Base-by-base conservation (phyloP, 2,888 invertebrate species). In the Eilema sororculum region DNA sequence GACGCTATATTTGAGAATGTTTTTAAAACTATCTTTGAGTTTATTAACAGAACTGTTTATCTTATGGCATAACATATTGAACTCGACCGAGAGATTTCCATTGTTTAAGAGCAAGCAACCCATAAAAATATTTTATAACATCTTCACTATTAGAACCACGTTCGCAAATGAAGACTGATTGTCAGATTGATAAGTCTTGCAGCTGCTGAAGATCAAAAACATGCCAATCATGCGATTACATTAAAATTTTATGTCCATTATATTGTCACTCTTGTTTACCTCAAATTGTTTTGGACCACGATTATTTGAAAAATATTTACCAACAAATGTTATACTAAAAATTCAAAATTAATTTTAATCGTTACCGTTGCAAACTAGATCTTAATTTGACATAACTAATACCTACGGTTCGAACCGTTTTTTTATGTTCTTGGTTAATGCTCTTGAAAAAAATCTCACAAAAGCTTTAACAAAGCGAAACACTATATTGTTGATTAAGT, bases 1-100 rank as follows among this genome's bases (percentile, higher is more conserved):
- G 69, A 67, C 73, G 80, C 71, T 67, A 66, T 67, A 68, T 62
- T 66, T 41, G 66, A 65, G 64, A 72, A 65, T 81, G 69, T 74
- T 81, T 78, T 73, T 67, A 59, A 63, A 74, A 78, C 73, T 75
- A 75, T 20, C 58, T 72, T 69, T 3, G 6, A 30, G 58, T 58
- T 56, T 81, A 72, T 71, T 71, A 61, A 61, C 73, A 76, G 20
- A 12, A 41, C 0, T 16, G 24, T 66, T 67, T 71, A 69, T 6
- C 63, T 60, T 68, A 59, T 52, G 28, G 28, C 56, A 62, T 64
- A 56, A 75, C 25, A 12, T 20, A 58, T 61, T 52, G 22, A 69
- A 69, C 25, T 57, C 62, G 16, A 71, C 12, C 13, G 0, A 61
- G 9, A 2, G 2, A 46, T 67, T 33, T 67, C 4, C 0, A 58